Base-by-base conservation (phyloP, 2,113 vertebrate genomes). In the Labrus mixtus region DNA sequence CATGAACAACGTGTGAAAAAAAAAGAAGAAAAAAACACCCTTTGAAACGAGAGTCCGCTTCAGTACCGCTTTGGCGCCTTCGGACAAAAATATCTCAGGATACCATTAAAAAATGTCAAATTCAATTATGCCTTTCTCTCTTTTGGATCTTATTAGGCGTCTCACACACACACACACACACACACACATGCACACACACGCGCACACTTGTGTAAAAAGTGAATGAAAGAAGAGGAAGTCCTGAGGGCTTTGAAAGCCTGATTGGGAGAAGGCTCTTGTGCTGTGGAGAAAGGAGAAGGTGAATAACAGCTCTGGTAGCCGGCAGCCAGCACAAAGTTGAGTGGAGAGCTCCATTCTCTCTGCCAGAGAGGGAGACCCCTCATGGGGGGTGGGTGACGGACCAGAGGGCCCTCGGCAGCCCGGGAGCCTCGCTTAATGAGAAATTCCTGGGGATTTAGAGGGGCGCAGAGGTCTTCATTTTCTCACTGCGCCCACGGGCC, bases 381-480 rank as follows among this genome's bases (percentile, higher is more conserved):
- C 83, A 53, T 22, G 45, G 86, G 76, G 86, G 80, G 86, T 74
- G 80, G 77, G 73, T 75, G 79, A 82, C 61, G 88, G 62, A 80
- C 81, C 85, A 69, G 58, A 84, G 84, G 91, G 91, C 72, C 90
- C 89, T 88, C 82, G 66, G 89, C 86, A 90, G 87, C 84, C 81
- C 71, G n/a, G 87, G 92, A 92, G 90, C 93, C 90, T 76, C 10
- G 86, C 90, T 94, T 95, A 95, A 95, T 95, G 92, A 95, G 93
- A 95, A 93, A 95, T 95, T 95, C 94, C 93, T 93, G 88, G 92
- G 93, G 93, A 92, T 93, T 95, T 94, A 93, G 90, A 93, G 91
- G 92, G 92, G 91, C 48, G 91, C 93, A 95, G 93, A 94, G 94
- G 94, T 95, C 94, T 95, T 94, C 93, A 94, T 94, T 94, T 95